Base-by-base conservation (phyloP, 2,888 invertebrate genomes). In the Selenia dentaria region DNA sequence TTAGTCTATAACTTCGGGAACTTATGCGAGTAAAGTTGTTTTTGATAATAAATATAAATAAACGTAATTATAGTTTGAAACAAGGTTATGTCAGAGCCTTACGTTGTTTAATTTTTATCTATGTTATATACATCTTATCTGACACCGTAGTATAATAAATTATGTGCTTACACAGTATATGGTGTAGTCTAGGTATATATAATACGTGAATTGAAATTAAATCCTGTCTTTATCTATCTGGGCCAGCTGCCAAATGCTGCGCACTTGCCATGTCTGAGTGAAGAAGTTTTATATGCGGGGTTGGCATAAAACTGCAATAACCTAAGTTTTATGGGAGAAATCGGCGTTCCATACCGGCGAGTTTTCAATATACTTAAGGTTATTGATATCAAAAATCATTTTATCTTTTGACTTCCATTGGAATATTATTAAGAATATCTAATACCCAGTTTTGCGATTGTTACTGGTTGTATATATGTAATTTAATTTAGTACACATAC, bases 241-340 rank as follows among this genome's bases (percentile, higher is more conserved):
- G 22, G 31, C 25, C 37, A 31, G 25, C 42, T 48, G 41, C 54
- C 47, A 47, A 47, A 43, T 34, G 14, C n/a, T 24, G 36, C 18
- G 24, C 28, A 18, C 49, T 51, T 29, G 38, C 36, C 31, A 32
- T 41, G 53, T 56, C 51, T 41, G 40, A 46, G 40, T 46, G 62
- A 20, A 44, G 62, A 69, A 71, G 57, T 69, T 68, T 57, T 69
- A 56, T 62, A 63, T 43, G 59, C 45, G 59, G 57, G 63, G 54
- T 57, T 52, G 63, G 58, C 60, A 71, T 73, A 69, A 71, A 73
- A 61, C 41, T 64, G 64, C 53, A 61, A 67, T 68, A 70, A 72
- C 68, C 62, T 67, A 63, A 63, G 62, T 70, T 69, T 68, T 67
- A 70, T 64, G 65, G 62, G 57, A 36, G 42, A 57, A 61, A 70